Conservation (phyloP, 2,888 invertebrate species). For the Tipula unca region DNA sequence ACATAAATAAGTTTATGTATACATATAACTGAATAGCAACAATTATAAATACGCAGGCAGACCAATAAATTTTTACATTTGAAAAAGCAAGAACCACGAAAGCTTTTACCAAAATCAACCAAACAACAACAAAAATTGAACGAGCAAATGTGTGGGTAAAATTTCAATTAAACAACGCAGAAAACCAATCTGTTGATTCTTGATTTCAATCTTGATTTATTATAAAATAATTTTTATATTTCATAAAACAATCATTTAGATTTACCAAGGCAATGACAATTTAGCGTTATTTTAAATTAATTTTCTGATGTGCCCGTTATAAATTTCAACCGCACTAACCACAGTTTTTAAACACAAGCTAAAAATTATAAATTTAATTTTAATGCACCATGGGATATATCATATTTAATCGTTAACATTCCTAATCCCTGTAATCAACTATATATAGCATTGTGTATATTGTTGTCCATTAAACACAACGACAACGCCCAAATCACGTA, state of each 20-base stretch:
- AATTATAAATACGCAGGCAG: not conserved
- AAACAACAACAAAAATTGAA: not conserved
- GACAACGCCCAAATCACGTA: slow-evolving; percentile 14
- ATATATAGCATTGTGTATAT: not conserved
- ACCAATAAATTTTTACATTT: not conserved
- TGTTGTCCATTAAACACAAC: not conserved
- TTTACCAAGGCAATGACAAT: not conserved
- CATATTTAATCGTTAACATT: not conserved
- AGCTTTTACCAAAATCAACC: not conserved
- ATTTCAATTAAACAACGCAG: not conserved
- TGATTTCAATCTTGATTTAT: not conserved
- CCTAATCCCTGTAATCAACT: not conserved
- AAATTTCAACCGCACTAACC: not conserved
- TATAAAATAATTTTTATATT: not conserved
- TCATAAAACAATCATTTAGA: not conserved
- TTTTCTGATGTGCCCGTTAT: not conserved
- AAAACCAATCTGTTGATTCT: slow-evolving; percentile 2
- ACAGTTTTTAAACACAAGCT: not conserved
- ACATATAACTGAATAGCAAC: not conserved
- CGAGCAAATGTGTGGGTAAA: not conserved
- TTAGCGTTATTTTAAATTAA: not conserved
- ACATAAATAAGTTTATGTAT: not conserved
- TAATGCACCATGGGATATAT: not conserved
- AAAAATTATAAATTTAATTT: not conserved
- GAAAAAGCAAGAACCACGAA: not conserved